Conservation (phyloP, 2,797 vertebrate genomes). For the Ambastaia sidthimunki region DNA sequence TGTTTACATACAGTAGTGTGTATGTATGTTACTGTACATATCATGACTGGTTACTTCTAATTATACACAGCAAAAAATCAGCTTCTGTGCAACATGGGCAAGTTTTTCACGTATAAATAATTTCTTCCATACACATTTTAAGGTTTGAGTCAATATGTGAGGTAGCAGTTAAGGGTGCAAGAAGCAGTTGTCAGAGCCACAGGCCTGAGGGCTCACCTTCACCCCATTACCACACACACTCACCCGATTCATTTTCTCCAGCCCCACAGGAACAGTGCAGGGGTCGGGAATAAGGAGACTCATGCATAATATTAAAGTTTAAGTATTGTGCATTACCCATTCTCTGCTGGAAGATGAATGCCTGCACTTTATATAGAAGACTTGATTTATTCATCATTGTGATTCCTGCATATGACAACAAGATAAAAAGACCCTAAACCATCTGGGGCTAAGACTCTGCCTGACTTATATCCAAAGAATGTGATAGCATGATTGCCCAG, state of each 20-base stretch:
- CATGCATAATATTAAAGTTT: constrained; percentile 26
- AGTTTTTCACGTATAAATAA: not conserved
- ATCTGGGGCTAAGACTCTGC: not conserved
- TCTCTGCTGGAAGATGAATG: not conserved
- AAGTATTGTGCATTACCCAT: constrained; percentile 12
- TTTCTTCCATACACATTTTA: not conserved
- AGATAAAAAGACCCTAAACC: not conserved
- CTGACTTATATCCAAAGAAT: constrained; percentile 19
- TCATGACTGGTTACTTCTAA: not conserved
- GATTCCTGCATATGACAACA: constrained; percentile 22
- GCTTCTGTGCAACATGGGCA: not conserved
- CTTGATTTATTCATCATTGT: constrained; percentile 23
- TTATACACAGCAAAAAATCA: not conserved
- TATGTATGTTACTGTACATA: not conserved
- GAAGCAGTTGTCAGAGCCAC: not conserved
- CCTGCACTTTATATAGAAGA: not conserved
- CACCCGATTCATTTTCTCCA: constrained; percentile 6
- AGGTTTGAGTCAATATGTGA: constrained; percentile 5
- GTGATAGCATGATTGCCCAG: no score
- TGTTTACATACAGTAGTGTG: not conserved
- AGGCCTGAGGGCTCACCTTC: constrained; percentile 20
- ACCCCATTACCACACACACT: not conserved
- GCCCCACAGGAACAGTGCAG: constrained; percentile 15
- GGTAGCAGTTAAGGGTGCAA: not conserved
- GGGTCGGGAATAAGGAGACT: constrained; percentile 12